phyloP scores from a whole-genome alignment of 1,140 invertebrate species.

The Coelopa frigida region DNA sequence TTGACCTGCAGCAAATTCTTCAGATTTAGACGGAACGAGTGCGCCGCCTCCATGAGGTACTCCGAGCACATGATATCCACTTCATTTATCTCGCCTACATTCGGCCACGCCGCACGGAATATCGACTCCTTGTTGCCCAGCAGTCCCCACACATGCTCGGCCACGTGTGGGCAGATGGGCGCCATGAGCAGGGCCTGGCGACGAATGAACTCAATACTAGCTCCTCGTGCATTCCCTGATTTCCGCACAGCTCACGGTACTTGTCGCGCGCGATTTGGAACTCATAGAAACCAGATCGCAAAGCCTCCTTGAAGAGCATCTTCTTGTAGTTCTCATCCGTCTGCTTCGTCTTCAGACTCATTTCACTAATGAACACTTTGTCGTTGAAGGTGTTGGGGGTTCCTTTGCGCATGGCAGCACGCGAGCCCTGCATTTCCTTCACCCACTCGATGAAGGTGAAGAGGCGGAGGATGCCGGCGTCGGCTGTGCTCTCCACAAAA shows the following conservation, averaged over 20 bases:
- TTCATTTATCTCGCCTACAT: conserved; percentile 63
- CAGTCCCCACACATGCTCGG: conserved; percentile 84
- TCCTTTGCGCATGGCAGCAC: conserved; percentile 57
- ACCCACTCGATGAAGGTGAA: conserved; percentile 96
- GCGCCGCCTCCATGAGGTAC: conserved; percentile 86
- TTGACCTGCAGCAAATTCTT: conserved; percentile 65
- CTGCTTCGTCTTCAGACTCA: conserved; percentile 79
- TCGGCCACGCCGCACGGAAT: conserved; percentile 75
- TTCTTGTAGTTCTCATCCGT: conserved; percentile 78
- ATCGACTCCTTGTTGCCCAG: conserved; percentile 68
- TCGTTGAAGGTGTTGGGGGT: conserved; percentile 72
- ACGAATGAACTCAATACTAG: conserved; percentile 82
- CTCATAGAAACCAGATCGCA: conserved; percentile 91
- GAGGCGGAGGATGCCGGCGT: conserved; percentile 89
- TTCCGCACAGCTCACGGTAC: conserved; percentile 75
- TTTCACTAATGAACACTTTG: conserved; percentile 86
- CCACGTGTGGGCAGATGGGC: conserved; percentile 95
- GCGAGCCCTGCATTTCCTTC: conserved; percentile 72
- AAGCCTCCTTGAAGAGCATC: conserved; percentile 92
- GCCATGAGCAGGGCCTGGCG: conserved; percentile 80
- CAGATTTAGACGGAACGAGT: conserved; percentile 80
- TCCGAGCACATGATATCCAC: conserved; percentile 68
- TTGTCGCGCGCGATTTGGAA: conserved; percentile 85
- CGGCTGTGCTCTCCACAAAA: conserved; percentile 90
- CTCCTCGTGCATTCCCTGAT: conserved; percentile 62